Base-by-base conservation (phyloP, 2,113 vertebrate species). In the Xiphorhynchus elegans region DNA sequence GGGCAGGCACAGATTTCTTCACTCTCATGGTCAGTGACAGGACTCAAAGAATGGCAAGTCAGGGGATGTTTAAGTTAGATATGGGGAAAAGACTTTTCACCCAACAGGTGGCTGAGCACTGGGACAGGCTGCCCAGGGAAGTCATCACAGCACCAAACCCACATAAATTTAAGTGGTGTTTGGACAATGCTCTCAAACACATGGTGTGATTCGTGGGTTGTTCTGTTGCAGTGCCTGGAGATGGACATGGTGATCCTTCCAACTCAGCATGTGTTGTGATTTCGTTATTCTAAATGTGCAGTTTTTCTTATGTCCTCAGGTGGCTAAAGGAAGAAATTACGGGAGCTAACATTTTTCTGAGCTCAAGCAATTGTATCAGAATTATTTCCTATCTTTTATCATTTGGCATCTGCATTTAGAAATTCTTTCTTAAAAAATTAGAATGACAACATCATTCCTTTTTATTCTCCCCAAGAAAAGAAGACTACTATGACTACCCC, bases 381-480 rank as follows among this genome's bases (percentile, higher is more conserved):
- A 44, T 70, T 10, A 44, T 6, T 3, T 49, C 1, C 20, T 29
- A 13, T 83, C 8, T 17, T 9, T 62, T 63, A 11, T 29, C 14
- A 47, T 52, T 69, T 79, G 13, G 6, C 29, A 62, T 40, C 18
- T 53, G 13, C 13, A 67, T 67, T 49, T 18, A 70, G 25, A 25
- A 89, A 46, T 6, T 39, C 5, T 46, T 63, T 42, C 23, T 7
- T 46, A 58, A 81, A 73, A 39, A 67, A 9, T n/a, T n/a, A 44
- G 2, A 17, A 28, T 6, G 13, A 17, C 2, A 2, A 16, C 0
- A 1, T 13, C 4, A 56, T 52, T 75, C 6, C 1, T 56, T 70
- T 42, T 26, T 46, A 26, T 24, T 8, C 2, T 20, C 8, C 3
- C 13, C 7, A 37, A 28, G 11, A 29, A 28, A 44, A 28, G 16